A percentile compares a stretch with the other conserved stretches of the same genome.
phyloP scores from a whole-genome alignment of 2,888 invertebrate species.

The Teinopalpus imperialis region DNA sequence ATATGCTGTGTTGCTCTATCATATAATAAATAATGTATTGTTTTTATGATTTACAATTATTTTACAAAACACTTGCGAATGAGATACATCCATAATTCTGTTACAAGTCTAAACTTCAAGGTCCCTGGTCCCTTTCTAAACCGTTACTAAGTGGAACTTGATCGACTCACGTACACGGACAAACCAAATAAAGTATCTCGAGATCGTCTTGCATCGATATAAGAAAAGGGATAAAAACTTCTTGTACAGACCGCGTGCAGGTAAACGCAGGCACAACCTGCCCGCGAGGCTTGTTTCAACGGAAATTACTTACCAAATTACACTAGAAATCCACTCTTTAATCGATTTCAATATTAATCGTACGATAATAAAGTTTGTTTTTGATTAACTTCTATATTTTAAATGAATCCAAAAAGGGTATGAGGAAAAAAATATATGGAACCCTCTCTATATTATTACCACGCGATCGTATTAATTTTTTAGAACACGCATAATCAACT shows the following conservation, averaged over 20 bases:
- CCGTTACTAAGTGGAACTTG: constrained; percentile 29
- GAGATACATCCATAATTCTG: too few relatives aligned
- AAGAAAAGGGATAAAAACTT: constrained; percentile 18
- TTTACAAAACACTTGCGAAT: too few relatives aligned
- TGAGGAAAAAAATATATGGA: constrained; percentile 4
- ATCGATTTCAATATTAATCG: constrained; percentile 37
- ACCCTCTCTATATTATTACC: too few relatives aligned
- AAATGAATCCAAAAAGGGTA: constrained; percentile 9
- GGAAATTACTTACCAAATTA: constrained; percentile 64
- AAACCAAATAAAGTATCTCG: constrained; percentile 33
- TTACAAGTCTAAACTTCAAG: constrained; percentile 3
- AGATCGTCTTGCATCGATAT: constrained; percentile 9
- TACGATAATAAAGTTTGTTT: constrained; percentile 4
- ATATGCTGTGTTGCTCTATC: too few relatives aligned
- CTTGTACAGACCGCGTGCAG: constrained; percentile 51
- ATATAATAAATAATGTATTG: too few relatives aligned
- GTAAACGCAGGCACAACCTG: constrained; percentile 59
- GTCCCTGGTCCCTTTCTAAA: constrained; percentile 20
- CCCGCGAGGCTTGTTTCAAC: constrained; percentile 52
- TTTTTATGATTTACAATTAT: too few relatives aligned
- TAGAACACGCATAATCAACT: too few relatives aligned
- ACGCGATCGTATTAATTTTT: too few relatives aligned
- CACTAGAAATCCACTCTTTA: constrained; percentile 32
- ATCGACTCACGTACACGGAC: constrained; percentile 27
- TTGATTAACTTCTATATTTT: not conserved